These are phyloP conservation scores for Portevinia maculata DNA, from an alignment of 2,888 invertebrate genomes.

Conservation along the genomic window DNA sequence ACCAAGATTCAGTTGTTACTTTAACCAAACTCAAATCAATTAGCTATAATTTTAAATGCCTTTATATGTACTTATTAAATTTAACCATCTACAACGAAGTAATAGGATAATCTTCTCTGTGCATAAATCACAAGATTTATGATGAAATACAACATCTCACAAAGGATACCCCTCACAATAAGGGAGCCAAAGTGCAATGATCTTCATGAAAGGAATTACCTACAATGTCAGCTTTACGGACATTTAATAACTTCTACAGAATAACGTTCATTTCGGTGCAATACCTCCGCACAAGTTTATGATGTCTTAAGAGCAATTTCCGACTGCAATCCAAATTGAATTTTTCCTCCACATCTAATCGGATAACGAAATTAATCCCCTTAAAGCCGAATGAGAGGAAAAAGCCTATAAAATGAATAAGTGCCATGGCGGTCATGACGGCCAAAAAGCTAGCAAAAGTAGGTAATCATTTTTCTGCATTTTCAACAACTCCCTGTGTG, in stretches of 20 bases:
- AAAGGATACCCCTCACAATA: background rate
- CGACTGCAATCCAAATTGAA: slow-evolving; percentile 65
- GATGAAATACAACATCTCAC: background rate
- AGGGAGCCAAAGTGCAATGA: slow-evolving; percentile 15
- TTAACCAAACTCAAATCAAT: no score
- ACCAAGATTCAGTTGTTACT: no score
- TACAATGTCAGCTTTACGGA: slow-evolving; percentile 58
- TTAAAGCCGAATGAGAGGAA: slow-evolving; percentile 46
- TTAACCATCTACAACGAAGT: background rate
- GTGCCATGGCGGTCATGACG: slow-evolving; percentile 50
- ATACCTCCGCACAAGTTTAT: slow-evolving; percentile 56
- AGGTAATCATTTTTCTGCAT: slow-evolving; percentile 29
- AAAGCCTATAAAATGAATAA: slow-evolving; percentile 64
- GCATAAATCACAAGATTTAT: slow-evolving; percentile 7
- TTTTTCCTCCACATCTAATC: slow-evolving; percentile 64
- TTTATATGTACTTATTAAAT: no score
- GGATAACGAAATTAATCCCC: slow-evolving; percentile 66
- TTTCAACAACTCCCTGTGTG: slow-evolving; percentile 16
- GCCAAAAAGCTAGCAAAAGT: slow-evolving; percentile 35
- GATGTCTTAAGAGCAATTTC: slow-evolving; percentile 66
- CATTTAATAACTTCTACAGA: slow-evolving; percentile 53
- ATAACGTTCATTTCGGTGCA: slow-evolving; percentile 29
- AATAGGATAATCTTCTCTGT: background rate
- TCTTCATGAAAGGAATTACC: slow-evolving; percentile 18
- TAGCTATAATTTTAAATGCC: no score